Base-by-base conservation (phyloP, 2,888 invertebrate genomes). In the Drosophila trichaetosa region DNA sequence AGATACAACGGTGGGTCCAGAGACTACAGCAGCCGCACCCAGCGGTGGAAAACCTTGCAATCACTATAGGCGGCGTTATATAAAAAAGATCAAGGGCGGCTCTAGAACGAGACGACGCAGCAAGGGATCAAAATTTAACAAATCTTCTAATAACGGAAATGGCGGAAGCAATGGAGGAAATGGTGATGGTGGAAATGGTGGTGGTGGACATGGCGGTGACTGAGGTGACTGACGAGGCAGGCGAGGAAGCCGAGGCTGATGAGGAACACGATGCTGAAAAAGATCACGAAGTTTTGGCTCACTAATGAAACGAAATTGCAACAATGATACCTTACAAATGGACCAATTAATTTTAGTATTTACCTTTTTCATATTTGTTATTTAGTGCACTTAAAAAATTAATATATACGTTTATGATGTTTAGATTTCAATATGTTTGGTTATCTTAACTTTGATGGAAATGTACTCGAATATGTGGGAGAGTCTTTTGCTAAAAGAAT, bases 1-100 rank as follows among this genome's bases (percentile, higher is more conserved):
- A 11, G 68, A 31, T 0, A 68, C 69, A 3, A 29, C 29, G 29
- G 4, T 7, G 6, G 7, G 0, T 29, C 7, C 29, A 29, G 29
- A 3, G 3, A 0, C 8, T 31, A 0, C 31, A 31, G 7, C 31
- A 31, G 0, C 31, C 31, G 0, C 33, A 33, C 0, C 33, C 33
- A 2, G 33, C 33, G 33, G 33, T 33, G 33, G 33, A 10, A 10
- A 11, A 4, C 0, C 10, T 10, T 33, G 33, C 33, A 10, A 4
- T 0, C 33, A 0, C 33, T 11, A 0, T 0, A 33, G 0, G 33
- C 4, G 10, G 0, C 10, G 0, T 4, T 33, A 0, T 33, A 11
- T 0, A 33, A 1, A 0, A 0, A 4, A 33, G 10, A 11, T 10
- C 10, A 11, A 4, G 10, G 33, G 33, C 33, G 10, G 33, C 10